These are phyloP conservation scores for Neoascia interrupta DNA, from an alignment of 2,888 invertebrate genomes.

Conservation along the genomic window DNA sequence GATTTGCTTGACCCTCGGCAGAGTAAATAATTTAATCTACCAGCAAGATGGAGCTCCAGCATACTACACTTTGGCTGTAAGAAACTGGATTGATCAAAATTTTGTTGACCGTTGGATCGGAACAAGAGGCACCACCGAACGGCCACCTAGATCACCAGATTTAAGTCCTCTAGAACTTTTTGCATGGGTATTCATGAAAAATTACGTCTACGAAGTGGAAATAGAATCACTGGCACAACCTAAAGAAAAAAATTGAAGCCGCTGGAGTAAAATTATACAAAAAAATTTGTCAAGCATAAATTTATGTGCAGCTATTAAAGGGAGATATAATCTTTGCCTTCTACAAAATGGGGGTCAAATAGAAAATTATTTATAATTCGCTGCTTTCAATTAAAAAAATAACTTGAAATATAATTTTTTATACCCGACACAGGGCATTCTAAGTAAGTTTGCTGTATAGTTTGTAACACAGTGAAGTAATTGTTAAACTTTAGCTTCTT, in stretches of 20 bases:
- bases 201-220: slow-evolving; percentile 7
- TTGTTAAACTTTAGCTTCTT: no score
- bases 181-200: slow-evolving; percentile 12
- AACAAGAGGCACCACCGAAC: not conserved
- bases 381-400: no score
- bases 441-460: no score
- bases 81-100: not conserved
- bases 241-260: slow-evolving; percentile 1
- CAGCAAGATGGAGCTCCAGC: slow-evolving; percentile 1
- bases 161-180: not conserved
- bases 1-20: not conserved
- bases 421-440: no score
- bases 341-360: not conserved
- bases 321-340: not conserved
- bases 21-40: not conserved
- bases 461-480: no score
- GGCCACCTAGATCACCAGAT: not conserved
- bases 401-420: no score
- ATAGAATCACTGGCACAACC: not conserved
- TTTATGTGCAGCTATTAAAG: not conserved
- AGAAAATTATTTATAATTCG: slow-evolving; percentile 3
- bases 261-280: slow-evolving; percentile 2
- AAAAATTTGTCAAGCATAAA: not conserved
- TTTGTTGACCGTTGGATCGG: not conserved
- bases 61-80: not conserved